These are phyloP conservation scores for Alviniconcha strummeri DNA, from an alignment of 2,888 invertebrate genomes.

Conservation along the genomic window DNA sequence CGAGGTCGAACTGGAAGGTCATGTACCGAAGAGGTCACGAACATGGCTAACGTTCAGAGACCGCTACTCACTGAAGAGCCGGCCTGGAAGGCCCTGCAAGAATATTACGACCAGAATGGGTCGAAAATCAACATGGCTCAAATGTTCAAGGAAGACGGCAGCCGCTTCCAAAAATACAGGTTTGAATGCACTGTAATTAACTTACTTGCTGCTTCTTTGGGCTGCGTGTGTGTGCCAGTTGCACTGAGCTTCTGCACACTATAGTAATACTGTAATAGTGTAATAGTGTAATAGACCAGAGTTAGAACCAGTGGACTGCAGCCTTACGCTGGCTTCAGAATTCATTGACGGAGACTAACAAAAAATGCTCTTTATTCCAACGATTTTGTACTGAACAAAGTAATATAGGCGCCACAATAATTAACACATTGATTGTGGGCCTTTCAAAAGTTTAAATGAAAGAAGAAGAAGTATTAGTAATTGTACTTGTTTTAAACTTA, in stretches of 20 bases:
- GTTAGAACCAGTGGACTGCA: too few species aligned
- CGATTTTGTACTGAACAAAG: too few species aligned
- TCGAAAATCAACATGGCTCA: slow-evolving; percentile 86
- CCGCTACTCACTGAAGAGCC: slow-evolving; percentile 53
- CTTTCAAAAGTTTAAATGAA: too few species aligned
- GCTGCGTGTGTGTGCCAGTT: too few species aligned
- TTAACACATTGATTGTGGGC: too few species aligned
- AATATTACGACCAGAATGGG: slow-evolving; percentile 80
- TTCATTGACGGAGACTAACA: too few species aligned
- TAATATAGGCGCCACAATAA: too few species aligned
- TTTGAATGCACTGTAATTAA: slow-evolving; percentile 71
- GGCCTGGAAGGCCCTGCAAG: slow-evolving; percentile 61
- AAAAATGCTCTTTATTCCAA: too few species aligned
- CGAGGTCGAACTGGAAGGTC: slow-evolving; percentile 32
- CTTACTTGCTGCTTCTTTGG: too few species aligned
- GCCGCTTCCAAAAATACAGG: slow-evolving; percentile 93
- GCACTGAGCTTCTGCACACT: background rate
- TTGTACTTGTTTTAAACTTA: too few species aligned
- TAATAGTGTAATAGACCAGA: background rate
- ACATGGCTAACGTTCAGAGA: slow-evolving; percentile 40
- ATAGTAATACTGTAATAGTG: background rate
- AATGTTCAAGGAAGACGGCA: slow-evolving; percentile 86
- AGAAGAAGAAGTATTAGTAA: too few species aligned
- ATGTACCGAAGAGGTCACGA: slow-evolving; percentile 21
- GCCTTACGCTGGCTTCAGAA: too few species aligned